Base-by-base conservation (phyloP, 2,797 vertebrate species). In the Sebastes jordani region DNA sequence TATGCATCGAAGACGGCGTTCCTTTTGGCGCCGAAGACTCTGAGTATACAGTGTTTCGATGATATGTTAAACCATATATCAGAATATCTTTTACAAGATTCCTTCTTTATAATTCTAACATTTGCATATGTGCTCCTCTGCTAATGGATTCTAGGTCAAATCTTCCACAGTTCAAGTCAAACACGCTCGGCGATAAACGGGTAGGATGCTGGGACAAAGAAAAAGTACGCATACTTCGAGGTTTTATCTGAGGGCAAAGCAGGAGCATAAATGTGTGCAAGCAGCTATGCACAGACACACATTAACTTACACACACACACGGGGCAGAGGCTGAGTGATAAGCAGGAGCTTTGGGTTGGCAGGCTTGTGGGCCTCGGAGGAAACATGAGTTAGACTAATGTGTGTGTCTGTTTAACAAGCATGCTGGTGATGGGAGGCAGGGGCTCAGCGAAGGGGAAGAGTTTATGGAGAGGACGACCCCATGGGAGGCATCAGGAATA, bases 401-500 rank as follows among this genome's bases (percentile, higher is more conserved):
- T 89, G 81, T 89, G 92, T 81, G 91, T 94, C 92, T 93, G 91
- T 92, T 95, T 94, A 95, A 94, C 92, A 94, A 92, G 92, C 91
- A 87, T 85, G 82, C 89, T 84, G 85, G 85, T 77, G 87, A 86
- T 77, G 82, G 89, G 85, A 84, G 85, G 87, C 88, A 68, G 80
- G 73, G 85, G 78, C 84, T 83, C 82, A 76, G 81, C 78, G 90
- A 83, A 87, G 84, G 82, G 88, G 81, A 83, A 88, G 87, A 91
- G 84, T 93, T 94, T 93, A 93, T 91, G 83, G 89, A 92, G 92
- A 91, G 83, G 78, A 91, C 61, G 54, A 78, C 68, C 94, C 88
- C 89, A 75, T 34, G 91, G 91, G 92, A 93, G 80, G 76, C 85
- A 88, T 94, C 83, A 67, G 84, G 77, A 91, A 83, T 91, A 91